Conservation (phyloP, 2,797 vertebrate species). For the Spinibarbus caldwelli region DNA sequence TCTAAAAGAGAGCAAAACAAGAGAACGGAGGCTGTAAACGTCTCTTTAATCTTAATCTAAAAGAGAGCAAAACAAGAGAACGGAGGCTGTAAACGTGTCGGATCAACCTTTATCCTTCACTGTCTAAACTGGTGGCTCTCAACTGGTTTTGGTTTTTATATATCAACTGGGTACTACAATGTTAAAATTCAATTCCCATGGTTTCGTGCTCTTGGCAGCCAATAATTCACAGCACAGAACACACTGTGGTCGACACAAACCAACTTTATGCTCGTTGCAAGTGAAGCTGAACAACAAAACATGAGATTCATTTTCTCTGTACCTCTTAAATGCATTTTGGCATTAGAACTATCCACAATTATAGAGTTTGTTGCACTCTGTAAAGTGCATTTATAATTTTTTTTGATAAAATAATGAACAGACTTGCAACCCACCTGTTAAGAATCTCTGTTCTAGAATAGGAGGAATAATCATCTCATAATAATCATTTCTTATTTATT, state of each 20-base stretch:
- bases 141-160: background rate
- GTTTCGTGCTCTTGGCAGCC: background rate
- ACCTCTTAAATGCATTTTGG: background rate
- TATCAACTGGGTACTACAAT: background rate
- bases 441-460: background rate
- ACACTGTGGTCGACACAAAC: background rate
- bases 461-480: background rate
- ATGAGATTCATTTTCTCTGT: background rate
- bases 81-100: background rate
- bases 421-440: background rate
- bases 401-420: background rate
- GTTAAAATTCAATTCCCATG: background rate
- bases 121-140: background rate
- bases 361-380: background rate
- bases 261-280: background rate
- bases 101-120: slow-evolving; percentile 6
- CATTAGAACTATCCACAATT: background rate
- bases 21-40: background rate
- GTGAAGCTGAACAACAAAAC: background rate
- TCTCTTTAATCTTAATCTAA: too few species aligned
- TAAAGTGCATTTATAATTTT: background rate
- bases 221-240: background rate
- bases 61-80: slow-evolving; percentile 13
- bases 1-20: slow-evolving; percentile 18
- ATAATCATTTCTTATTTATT: background rate